Evolutionary conservation across 2,797 vertebrate species (phyloP).

Genomic region (Pogoniulus pusillus): DNA sequence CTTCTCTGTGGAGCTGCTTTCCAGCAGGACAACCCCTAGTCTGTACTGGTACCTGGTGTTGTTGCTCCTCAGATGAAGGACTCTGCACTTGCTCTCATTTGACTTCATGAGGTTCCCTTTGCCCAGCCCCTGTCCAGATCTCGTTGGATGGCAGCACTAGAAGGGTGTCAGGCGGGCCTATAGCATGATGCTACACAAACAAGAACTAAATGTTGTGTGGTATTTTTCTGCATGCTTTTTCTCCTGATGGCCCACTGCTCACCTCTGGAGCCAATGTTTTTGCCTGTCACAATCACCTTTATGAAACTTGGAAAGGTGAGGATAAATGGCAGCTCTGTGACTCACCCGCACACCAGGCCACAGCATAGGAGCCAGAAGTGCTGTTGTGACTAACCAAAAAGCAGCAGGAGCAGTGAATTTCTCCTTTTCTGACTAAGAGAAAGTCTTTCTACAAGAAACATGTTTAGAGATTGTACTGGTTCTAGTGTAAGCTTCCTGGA

Average conservation of each 20-base stretch:
- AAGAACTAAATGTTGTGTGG: fast-evolving
- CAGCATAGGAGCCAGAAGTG: not conserved
- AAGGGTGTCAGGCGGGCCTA: not conserved
- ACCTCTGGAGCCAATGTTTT: not conserved
- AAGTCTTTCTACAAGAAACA: not conserved
- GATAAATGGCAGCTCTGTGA: not conserved
- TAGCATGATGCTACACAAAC: not conserved
- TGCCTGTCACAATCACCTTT: not conserved
- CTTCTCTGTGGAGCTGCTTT: no score
- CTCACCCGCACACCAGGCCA: not conserved
- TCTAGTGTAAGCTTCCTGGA: no score
- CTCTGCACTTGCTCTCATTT: no score
- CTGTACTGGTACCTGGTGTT: no score
- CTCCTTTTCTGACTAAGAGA: not conserved
- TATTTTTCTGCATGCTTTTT: not conserved
- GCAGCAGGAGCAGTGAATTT: not conserved
- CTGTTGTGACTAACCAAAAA: not conserved
- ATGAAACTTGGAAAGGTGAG: not conserved
- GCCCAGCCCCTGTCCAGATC: no score
- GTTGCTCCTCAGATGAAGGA: no score
- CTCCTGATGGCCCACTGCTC: not conserved
- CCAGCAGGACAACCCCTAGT: no score
- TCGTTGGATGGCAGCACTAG: no score
- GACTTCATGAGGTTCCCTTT: no score
- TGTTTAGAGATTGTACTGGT: not conserved